Percentiles rank a stretch among this genome's conserved stretches.
Evolutionary conservation across 92 coral and sea anemone genomes (phyloP).

Genomic region (Anthopleura xanthogrammica): DNA sequence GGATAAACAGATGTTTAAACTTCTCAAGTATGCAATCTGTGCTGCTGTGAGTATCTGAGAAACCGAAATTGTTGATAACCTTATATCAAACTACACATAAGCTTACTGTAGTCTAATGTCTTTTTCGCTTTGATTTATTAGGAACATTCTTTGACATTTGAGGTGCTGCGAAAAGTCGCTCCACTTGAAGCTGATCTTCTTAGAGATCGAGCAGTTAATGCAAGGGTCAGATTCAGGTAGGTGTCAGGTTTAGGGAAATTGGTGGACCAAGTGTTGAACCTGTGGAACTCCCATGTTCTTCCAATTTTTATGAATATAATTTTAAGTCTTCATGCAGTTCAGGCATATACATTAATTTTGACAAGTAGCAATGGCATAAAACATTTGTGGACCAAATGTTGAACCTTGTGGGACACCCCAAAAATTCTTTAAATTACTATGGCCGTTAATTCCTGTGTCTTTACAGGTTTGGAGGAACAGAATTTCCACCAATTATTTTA

Average conservation of each 20-base stretch:
- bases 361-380: background rate
- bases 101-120: background rate
- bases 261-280: background rate
- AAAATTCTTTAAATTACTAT: background rate
- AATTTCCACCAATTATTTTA: slow-evolving; percentile 92
- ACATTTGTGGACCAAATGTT: background rate
- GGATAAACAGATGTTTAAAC: slow-evolving; percentile 91
- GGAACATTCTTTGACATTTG: slow-evolving; percentile 98
- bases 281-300: background rate
- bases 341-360: slow-evolving; percentile 45
- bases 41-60: slow-evolving; percentile 81
- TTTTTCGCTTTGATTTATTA: slow-evolving; percentile 3
- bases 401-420: background rate
- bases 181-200: slow-evolving; percentile 93
- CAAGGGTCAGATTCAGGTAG: slow-evolving; percentile 95
- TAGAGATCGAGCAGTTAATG: slow-evolving; percentile 83
- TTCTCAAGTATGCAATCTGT: slow-evolving; percentile 96
- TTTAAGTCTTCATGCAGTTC: slow-evolving; percentile 14
- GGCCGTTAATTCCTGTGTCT: background rate
- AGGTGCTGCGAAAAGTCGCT: slow-evolving; percentile 88
- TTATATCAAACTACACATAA: no score
- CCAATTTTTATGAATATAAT: no score
- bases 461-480: slow-evolving; percentile 94
- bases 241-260: background rate
- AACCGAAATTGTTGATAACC: no score